Conservation (phyloP, 2,888 invertebrate species). For the Hypomecis atomaria region DNA sequence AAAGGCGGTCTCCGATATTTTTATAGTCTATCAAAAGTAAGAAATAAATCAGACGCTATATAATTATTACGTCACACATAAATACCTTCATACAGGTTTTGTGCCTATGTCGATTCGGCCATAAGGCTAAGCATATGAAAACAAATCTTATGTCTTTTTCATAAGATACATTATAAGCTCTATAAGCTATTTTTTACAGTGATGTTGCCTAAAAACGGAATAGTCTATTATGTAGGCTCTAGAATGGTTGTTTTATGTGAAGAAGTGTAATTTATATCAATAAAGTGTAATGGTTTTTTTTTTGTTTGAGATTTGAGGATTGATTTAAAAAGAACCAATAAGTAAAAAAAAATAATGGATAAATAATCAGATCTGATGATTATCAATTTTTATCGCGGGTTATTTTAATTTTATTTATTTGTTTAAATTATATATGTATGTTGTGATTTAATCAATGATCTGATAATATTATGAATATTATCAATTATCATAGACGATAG, state of each 20-base stretch:
- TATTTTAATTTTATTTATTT: no score
- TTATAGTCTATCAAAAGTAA: slow-evolving; percentile 1
- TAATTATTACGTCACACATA: slow-evolving; percentile 23
- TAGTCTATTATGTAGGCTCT: not conserved
- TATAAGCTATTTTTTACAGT: not conserved
- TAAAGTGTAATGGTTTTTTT: slow-evolving; percentile 1
- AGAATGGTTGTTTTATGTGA: not conserved
- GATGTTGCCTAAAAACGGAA: not conserved
- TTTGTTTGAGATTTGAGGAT: no score
- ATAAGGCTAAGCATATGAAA: not conserved
- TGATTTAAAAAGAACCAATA: no score
- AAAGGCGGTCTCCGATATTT: not conserved
- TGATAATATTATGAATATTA: no score
- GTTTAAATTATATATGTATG: no score
- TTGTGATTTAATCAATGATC: no score
- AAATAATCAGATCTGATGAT: no score
- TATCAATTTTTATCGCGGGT: no score
- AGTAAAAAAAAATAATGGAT: no score
- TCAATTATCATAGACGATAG: no score
- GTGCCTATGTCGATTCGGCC: not conserved
- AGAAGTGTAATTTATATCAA: slow-evolving; percentile 1
- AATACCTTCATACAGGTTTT: slow-evolving; percentile 11
- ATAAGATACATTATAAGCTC: no score
- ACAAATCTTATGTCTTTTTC: not conserved
- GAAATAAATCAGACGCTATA: slow-evolving; percentile 16